Conservation (phyloP, 2,888 invertebrate genomes). For the Resseliella maxima region DNA sequence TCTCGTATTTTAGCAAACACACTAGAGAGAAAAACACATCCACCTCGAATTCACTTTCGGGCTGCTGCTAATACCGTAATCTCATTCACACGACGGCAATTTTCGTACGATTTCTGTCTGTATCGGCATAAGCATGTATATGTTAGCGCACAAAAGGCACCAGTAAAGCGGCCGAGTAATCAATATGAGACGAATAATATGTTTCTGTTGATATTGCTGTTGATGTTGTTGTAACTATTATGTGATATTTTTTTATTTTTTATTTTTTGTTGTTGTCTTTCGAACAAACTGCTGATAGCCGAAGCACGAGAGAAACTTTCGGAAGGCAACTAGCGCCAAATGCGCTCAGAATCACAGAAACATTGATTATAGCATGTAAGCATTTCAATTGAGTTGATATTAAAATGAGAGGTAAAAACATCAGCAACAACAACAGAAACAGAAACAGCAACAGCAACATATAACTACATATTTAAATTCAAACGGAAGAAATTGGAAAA, state of each 20-base stretch:
- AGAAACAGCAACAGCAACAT: not conserved
- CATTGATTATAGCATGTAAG: not conserved
- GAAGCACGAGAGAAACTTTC: not conserved
- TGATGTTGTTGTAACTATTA: too few relatives aligned
- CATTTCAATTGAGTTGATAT: not conserved
- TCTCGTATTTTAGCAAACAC: not conserved
- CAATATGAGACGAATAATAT: conserved; percentile 23
- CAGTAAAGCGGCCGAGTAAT: conserved; percentile 12
- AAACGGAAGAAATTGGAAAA: conserved; percentile 35
- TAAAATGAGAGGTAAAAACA: not conserved
- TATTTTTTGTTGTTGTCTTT: not conserved
- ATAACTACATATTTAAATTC: not conserved
- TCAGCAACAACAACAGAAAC: not conserved
- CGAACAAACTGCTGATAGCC: not conserved
- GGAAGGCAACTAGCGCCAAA: not conserved
- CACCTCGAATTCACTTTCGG: not conserved
- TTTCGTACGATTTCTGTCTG: not conserved
- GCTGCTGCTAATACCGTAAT: conserved; percentile 28
- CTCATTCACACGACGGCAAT: conserved; percentile 20
- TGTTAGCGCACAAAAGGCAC: not conserved
- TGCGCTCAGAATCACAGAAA: not conserved
- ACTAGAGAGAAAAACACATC: not conserved
- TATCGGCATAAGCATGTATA: too few relatives aligned
- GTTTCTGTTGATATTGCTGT: too few relatives aligned
- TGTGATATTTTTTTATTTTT: too few relatives aligned